Evolutionary conservation across 2,113 vertebrate genomes (phyloP).

Genomic region (Leptodactylus fuscus): DNA sequence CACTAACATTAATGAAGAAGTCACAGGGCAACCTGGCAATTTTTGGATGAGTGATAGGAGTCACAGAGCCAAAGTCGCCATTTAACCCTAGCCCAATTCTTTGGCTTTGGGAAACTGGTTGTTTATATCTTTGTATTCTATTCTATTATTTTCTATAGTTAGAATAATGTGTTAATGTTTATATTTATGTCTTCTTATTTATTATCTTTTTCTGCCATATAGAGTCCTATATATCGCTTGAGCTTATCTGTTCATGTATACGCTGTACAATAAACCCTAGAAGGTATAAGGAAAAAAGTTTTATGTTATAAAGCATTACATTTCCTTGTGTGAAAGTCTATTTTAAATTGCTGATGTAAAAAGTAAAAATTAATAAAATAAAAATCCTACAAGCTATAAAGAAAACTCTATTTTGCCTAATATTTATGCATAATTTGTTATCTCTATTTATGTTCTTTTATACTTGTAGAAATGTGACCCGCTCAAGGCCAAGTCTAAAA

Average conservation of each 20-base stretch:
- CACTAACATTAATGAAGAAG: too few species aligned
- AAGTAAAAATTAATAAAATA: not conserved
- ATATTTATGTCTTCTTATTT: not conserved
- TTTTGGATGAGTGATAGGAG: too few species aligned
- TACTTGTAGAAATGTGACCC: slow-evolving; percentile 17
- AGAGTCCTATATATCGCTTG: not conserved
- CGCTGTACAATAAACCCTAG: not conserved
- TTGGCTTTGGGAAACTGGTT: too few species aligned
- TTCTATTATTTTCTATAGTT: not conserved
- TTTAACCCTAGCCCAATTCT: too few species aligned
- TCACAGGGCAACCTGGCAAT: too few species aligned
- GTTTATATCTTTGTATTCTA: too few species aligned
- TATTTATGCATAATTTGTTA: slow-evolving; percentile 30
- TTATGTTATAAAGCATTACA: not conserved
- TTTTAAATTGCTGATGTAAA: slow-evolving; percentile 6
- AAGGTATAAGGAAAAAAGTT: not conserved
- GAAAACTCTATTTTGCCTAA: slow-evolving; percentile 1
- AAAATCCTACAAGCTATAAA: slow-evolving; percentile 1
- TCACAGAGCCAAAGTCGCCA: too few species aligned
- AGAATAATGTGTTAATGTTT: not conserved
- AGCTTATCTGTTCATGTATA: not conserved
- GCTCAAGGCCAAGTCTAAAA: slow-evolving; percentile 18
- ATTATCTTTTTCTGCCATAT: not conserved
- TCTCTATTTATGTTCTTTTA: slow-evolving; percentile 38
- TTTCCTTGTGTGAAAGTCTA: not conserved